phyloP scores from a whole-genome alignment of 2,797 vertebrate genomes.

The Cheracebus regulus region DNA sequence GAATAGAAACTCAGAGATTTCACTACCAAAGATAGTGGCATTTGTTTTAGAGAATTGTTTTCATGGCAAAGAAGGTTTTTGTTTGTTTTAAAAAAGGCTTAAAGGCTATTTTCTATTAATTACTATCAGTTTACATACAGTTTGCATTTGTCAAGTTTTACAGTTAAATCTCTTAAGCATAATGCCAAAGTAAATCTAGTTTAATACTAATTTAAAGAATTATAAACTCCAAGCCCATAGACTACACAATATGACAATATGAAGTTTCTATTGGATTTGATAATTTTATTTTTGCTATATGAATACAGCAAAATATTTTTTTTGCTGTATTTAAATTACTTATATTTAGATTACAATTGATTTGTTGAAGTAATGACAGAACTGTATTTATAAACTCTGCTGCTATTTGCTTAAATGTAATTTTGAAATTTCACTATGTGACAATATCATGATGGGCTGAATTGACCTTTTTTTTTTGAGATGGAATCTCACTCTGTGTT shows the following conservation, averaged over 20 bases:
- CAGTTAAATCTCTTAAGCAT: not conserved
- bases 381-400: not conserved
- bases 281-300: not conserved
- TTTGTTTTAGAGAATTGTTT: constrained; percentile 20
- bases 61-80: not conserved
- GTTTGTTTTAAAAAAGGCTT: not conserved
- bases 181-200: not conserved
- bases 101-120: not conserved
- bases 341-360: too few relatives aligned
- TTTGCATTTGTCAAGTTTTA: not conserved
- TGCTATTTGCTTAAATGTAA: not conserved
- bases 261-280: not conserved
- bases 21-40: not conserved
- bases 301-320: too few relatives aligned
- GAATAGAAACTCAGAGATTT: not conserved
- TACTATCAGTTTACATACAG: not conserved
- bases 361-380: not conserved
- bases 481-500: not conserved
- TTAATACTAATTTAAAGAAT: not conserved
- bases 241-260: not conserved
- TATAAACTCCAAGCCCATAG: not conserved
- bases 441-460: not conserved
- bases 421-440: constrained; percentile 15
- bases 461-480: not conserved
- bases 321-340: too few relatives aligned